A percentile compares a stretch with the other conserved stretches of the same genome.
These are phyloP conservation scores for Nomia melanderi DNA, from an alignment of 1,140 invertebrate species.

Conservation along the genomic window DNA sequence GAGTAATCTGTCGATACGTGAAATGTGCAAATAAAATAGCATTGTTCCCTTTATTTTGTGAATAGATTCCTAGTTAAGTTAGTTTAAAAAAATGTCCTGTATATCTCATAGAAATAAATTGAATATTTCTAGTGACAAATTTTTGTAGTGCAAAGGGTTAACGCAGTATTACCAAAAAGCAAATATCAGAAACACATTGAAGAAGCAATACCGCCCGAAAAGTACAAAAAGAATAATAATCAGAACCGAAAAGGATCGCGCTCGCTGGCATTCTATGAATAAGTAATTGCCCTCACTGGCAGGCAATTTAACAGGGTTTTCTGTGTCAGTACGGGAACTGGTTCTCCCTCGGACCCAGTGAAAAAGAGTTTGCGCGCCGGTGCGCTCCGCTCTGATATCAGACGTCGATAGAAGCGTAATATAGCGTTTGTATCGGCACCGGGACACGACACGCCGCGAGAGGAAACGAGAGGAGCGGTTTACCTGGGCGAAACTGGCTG, in stretches of 20 bases:
- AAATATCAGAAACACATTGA: no score
- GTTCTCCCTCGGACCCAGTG: not conserved
- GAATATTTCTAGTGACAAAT: no score
- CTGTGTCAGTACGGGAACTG: slow-evolving; percentile 6
- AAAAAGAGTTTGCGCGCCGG: slow-evolving; percentile 25
- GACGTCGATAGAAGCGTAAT: slow-evolving; percentile 42
- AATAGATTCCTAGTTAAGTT: no score
- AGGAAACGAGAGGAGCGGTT: slow-evolving; percentile 55
- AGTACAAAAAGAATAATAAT: not conserved
- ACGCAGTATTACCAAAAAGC: no score
- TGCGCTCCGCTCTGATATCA: slow-evolving; percentile 27
- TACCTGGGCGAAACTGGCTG: slow-evolving; percentile 41
- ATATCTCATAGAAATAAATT: no score
- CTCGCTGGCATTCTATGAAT: not conserved
- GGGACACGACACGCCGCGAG: slow-evolving; percentile 3
- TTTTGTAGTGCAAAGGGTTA: no score
- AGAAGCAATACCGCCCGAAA: no score
- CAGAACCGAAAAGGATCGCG: not conserved
- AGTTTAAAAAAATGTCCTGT: no score
- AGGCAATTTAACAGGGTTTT: slow-evolving; percentile 1
- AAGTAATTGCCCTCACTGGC: not conserved
- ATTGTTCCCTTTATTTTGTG: no score
- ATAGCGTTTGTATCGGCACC: slow-evolving; percentile 32
- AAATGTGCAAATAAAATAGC: no score
- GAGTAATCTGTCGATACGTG: no score